Evolutionary conservation across 2,888 invertebrate genomes (phyloP).

Genomic region (Cremastobaeus sp.): DNA sequence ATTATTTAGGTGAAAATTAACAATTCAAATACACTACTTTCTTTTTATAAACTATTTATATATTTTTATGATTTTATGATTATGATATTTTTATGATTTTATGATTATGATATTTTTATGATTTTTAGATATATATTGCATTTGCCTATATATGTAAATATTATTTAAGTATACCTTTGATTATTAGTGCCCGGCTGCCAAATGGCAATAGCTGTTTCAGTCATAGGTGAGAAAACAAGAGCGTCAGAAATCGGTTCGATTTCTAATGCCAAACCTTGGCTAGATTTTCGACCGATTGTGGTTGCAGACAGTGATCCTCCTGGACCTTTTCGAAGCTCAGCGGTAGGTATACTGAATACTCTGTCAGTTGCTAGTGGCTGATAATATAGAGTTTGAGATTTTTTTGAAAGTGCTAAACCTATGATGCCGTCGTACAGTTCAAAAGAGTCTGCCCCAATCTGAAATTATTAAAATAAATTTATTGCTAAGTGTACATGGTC

Average conservation of each 20-base stretch:
- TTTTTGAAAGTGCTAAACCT: conserved; percentile 84
- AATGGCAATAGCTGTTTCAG: conserved; percentile 88
- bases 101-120: conserved; percentile 1
- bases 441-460: conserved; percentile 84
- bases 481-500: not conserved
- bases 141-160: conserved; percentile 2
- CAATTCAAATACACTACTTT: too few species aligned
- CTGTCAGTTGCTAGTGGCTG: conserved; percentile 88
- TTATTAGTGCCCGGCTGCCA: conserved; percentile 87
- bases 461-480: conserved; percentile 12
- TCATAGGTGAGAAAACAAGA: conserved; percentile 87
- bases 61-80: conserved; percentile 11
- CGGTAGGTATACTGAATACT: conserved; percentile 87
- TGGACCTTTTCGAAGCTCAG: conserved; percentile 85
- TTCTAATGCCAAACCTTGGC: conserved; percentile 87
- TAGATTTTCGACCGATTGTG: conserved; percentile 89
- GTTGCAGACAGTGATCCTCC: conserved; percentile 86
- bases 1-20: too few species aligned
- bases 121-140: not conserved
- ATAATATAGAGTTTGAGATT: conserved; percentile 83
- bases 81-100: too few species aligned
- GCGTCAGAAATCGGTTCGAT: conserved; percentile 86
- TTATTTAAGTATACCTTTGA: conserved; percentile 82
- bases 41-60: too few species aligned
- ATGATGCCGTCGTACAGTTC: conserved; percentile 87